Conservation (phyloP, 2,113 vertebrate genomes). For the Aplodontia rufa region DNA sequence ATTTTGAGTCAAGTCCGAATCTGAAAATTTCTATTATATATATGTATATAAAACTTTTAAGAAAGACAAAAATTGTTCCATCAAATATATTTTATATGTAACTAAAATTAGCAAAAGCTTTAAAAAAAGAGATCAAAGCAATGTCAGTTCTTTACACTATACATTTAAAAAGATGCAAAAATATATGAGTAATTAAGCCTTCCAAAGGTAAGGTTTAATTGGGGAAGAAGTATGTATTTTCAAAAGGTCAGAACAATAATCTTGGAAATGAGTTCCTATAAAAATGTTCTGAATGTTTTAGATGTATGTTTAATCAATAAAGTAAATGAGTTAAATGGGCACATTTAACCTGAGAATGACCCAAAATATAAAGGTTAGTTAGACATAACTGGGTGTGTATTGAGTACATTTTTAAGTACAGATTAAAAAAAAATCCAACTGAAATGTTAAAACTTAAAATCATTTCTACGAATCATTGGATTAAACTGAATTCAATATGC, state of each 20-base stretch:
- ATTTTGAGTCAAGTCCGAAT: background rate
- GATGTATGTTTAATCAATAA: background rate
- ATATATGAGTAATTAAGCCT: background rate
- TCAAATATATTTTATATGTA: background rate
- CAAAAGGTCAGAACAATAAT: background rate
- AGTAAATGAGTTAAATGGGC: background rate
- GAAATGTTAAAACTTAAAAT: conserved; percentile 27
- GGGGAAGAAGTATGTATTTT: background rate
- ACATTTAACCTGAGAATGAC: background rate
- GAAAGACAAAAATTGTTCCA: background rate
- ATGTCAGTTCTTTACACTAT: background rate
- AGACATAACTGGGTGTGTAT: background rate
- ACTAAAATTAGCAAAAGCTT: background rate
- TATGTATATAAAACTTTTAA: background rate
- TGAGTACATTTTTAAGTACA: background rate
- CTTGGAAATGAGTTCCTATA: background rate
- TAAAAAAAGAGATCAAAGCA: conserved; percentile 14
- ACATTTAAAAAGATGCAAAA: background rate
- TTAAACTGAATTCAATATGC: background rate
- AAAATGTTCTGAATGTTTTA: background rate
- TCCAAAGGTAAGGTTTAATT: conserved; percentile 20
- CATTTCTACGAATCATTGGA: background rate
- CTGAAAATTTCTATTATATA: background rate
- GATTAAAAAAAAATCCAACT: conserved; percentile 4
- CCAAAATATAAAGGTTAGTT: background rate